These are phyloP conservation scores for Sandelia bainsii DNA, from an alignment of 2,797 vertebrate genomes.

Conservation along the genomic window DNA sequence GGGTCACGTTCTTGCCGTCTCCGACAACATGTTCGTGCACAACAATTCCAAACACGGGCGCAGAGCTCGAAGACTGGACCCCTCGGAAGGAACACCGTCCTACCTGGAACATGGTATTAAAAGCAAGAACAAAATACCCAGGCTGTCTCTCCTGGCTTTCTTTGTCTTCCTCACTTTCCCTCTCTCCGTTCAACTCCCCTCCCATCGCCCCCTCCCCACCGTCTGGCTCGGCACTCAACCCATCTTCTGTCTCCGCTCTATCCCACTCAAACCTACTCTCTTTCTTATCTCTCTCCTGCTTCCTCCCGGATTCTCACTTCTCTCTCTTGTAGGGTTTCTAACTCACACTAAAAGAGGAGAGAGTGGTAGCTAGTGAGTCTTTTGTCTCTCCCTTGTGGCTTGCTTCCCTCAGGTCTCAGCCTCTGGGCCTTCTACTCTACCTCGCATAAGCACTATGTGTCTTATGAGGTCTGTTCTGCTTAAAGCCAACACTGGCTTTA, in stretches of 20 bases:
- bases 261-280: constrained; percentile 64
- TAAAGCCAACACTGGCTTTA: constrained; percentile 85
- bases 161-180: constrained; percentile 62
- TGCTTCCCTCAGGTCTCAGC: constrained; percentile 79
- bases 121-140: constrained; percentile 40
- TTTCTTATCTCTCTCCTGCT: constrained; percentile 70
- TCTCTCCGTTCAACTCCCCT: constrained; percentile 44
- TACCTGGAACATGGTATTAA: constrained; percentile 94
- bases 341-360: constrained; percentile 72
- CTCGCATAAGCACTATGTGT: constrained; percentile 82
- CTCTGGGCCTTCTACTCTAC: constrained; percentile 77
- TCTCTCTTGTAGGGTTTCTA: constrained; percentile 72
- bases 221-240: constrained; percentile 63
- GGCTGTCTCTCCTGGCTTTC: constrained; percentile 22
- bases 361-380: constrained; percentile 73
- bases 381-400: constrained; percentile 77
- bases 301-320: constrained; percentile 73
- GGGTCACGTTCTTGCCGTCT: constrained; percentile 95
- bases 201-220: constrained; percentile 11
- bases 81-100: constrained; percentile 96
- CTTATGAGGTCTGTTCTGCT: constrained; percentile 85
- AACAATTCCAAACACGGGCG: constrained; percentile 98
- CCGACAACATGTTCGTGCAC: constrained; percentile 98
- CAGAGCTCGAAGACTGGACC: constrained; percentile 93
- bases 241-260: constrained; percentile 56